Evolutionary conservation across 2,797 vertebrate genomes (phyloP), one percentile per base, ranked within the genome.

Genomic region (Hippocampus kuda): DNA sequence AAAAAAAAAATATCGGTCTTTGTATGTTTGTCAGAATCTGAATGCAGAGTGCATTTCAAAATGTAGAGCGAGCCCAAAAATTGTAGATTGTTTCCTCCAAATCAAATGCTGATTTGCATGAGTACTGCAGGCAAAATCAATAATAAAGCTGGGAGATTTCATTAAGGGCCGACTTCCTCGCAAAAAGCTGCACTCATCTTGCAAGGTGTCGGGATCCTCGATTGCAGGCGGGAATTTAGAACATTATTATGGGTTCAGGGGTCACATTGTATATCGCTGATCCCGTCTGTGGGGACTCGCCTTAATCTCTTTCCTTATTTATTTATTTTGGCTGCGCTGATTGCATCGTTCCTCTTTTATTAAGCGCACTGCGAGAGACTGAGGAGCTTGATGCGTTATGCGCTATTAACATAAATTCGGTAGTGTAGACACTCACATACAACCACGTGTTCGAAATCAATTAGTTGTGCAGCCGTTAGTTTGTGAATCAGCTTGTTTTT

Each of bases 341-440:
- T 61, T 61, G 59, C 30, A 61, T 61, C 59, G 16, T 38, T 61
- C 59, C 59, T 38, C 16, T 34, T 61, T 61, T 61, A 61, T 61
- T 61, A 34, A 7, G 59, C 9, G 30, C 6, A 20, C 59, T 18
- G 30, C 30, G 10, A 61, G 59, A 61, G 59, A 61, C 16, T 20
- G 59, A 61, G 10, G 30, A 34, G 59, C 30, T 61, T 61, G 59
- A 61, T 38, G 27, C 34, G 34, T 38, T 24, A 61, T 61, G 16
- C 30, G 15, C 27, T 18, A 54, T 54, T 54, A 54, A 54, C 53
- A 54, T 54, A 3, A 12, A 54, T 54, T 24, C 24, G 24, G n/a
- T 24, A 24, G 24, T 24, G 1, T 11, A 24, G 2, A 24, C 7
- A 54, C n/a, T 54, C n/a, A 54, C n/a, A 9, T 24, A 54, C 10